These are phyloP conservation scores for Phycodurus eques DNA, from an alignment of 2,113 vertebrate species.

Conservation along the genomic window DNA sequence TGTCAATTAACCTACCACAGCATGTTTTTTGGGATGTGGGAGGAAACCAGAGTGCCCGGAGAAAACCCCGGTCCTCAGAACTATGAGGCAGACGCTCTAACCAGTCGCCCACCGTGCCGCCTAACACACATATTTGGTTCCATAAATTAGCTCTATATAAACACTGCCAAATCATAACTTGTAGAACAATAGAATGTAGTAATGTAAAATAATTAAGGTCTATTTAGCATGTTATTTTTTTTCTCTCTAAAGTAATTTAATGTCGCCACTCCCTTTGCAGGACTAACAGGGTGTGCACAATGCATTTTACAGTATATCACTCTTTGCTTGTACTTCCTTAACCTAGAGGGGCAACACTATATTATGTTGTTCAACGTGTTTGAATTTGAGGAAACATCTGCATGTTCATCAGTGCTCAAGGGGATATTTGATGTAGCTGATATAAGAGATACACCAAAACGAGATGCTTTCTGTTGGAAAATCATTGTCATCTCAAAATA, in stretches of 20 bases:
- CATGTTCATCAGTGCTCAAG: slow-evolving; percentile 7
- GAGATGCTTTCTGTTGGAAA: not conserved
- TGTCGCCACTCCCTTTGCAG: too few relatives aligned
- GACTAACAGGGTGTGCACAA: too few relatives aligned
- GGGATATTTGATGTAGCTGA: slow-evolving; percentile 1
- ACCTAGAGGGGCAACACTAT: not conserved
- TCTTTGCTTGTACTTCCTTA: not conserved
- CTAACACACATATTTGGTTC: not conserved
- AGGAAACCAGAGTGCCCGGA: too few relatives aligned
- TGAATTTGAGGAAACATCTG: slow-evolving; percentile 3
- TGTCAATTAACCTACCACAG: too few relatives aligned
- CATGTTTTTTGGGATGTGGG: too few relatives aligned
- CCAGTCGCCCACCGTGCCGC: too few relatives aligned
- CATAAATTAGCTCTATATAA: not conserved
- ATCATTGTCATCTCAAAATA: not conserved
- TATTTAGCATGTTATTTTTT: not conserved
- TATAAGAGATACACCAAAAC: not conserved
- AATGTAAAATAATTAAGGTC: too few relatives aligned
- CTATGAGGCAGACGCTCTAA: too few relatives aligned
- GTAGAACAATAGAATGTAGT: too few relatives aligned
- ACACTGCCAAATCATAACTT: not conserved
- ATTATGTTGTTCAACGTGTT: not conserved
- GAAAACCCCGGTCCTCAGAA: too few relatives aligned
- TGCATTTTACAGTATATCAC: not conserved
- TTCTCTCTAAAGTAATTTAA: not conserved